These are phyloP conservation scores for Zophobas morio DNA, from an alignment of 1,140 invertebrate genomes.

Conservation along the genomic window DNA sequence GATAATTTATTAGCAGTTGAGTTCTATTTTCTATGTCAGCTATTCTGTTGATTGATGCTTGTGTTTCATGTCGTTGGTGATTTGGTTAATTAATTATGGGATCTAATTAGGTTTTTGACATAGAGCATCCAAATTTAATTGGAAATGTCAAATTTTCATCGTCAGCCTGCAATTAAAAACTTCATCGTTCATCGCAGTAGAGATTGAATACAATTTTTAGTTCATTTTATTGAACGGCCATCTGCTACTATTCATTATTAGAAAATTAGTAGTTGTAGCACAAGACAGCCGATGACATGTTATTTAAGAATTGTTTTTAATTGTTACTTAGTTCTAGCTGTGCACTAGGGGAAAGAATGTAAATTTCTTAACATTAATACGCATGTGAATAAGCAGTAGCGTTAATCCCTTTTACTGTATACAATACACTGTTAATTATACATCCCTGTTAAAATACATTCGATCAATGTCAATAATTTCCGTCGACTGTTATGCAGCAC, in stretches of 20 bases:
- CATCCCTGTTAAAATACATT: constrained; percentile 23
- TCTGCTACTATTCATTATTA: constrained; percentile 26
- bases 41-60: constrained; percentile 36
- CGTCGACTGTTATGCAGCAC: constrained; percentile 35
- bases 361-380: not conserved
- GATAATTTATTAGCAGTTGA: constrained; percentile 35
- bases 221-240: constrained; percentile 21
- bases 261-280: constrained; percentile 15
- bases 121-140: constrained; percentile 43
- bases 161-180: constrained; percentile 40
- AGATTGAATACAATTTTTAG: constrained; percentile 12
- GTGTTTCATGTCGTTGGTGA: constrained; percentile 37
- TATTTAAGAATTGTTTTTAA: not conserved
- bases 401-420: not conserved
- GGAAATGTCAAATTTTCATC: constrained; percentile 47
- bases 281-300: not conserved
- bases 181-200: constrained; percentile 30
- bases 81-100: constrained; percentile 42
- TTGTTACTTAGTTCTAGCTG: not conserved
- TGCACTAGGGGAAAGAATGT: not conserved
- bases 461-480: constrained; percentile 45
- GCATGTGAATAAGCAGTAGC: not conserved
- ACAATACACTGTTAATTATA: constrained; percentile 40
- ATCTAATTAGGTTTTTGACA: constrained; percentile 46
- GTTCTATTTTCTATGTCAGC: constrained; percentile 37